These are phyloP conservation scores for Latrodectus geometricus DNA, from an alignment of 1,140 invertebrate genomes.

Conservation along the genomic window DNA sequence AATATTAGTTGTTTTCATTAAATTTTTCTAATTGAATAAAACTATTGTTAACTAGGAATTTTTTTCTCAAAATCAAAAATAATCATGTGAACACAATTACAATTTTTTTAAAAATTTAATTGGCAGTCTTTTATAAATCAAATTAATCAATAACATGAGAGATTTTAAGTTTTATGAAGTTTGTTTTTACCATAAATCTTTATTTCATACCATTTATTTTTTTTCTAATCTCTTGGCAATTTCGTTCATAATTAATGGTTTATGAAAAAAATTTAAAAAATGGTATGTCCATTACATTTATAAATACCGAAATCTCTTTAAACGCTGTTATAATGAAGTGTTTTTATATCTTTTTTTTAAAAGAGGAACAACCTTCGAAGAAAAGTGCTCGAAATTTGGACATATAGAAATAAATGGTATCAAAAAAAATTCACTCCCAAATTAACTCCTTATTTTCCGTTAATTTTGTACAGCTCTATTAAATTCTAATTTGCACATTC, in stretches of 20 bases:
- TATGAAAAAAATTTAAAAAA: background rate
- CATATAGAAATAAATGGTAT: background rate
- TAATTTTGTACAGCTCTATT: constrained; percentile 58
- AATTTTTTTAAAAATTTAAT: too few relatives aligned
- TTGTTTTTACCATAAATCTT: background rate
- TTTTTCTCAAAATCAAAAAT: too few relatives aligned
- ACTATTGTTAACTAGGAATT: too few relatives aligned
- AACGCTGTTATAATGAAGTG: constrained; percentile 44
- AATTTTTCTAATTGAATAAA: too few relatives aligned
- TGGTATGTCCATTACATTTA: background rate
- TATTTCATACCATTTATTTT: background rate
- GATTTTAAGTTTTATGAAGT: too few relatives aligned
- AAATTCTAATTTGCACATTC: constrained; percentile 51
- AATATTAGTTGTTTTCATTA: too few relatives aligned
- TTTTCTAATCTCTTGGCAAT: background rate
- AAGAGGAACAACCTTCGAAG: background rate
- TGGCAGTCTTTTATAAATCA: too few relatives aligned
- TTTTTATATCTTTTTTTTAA: background rate
- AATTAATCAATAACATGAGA: too few relatives aligned
- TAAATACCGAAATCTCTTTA: constrained; percentile 8
- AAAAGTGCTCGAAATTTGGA: background rate
- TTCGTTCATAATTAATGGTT: background rate
- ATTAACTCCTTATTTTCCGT: background rate
- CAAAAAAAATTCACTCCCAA: background rate
- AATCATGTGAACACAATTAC: too few relatives aligned